Evolutionary conservation across 2,113 vertebrate species (phyloP), one percentile per base, ranked within the genome.

Genomic region (Ophiodon elongatus): DNA sequence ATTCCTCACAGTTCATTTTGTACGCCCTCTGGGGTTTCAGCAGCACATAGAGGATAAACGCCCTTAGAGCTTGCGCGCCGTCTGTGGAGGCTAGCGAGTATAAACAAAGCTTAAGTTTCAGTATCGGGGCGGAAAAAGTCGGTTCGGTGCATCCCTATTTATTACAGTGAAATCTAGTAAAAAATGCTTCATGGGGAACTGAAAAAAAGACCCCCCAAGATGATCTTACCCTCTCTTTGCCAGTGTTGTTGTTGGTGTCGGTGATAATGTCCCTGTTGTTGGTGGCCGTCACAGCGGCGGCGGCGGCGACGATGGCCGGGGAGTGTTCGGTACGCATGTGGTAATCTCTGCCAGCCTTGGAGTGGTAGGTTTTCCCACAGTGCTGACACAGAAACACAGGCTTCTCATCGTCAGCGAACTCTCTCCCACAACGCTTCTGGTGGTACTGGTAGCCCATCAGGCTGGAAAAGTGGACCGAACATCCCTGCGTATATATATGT

Each of bases 401-500:
- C 90, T 96, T 97, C 84, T 97, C 97, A 0, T 95, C 91, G 66
- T 97, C 97, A 0, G 96, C 93, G 1, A 95, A 94, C 33, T 97
- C 96, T 87, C 96, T 96, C 71, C 97, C 97, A 27, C 98, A 98
- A 71, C 97, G 96, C 84, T 97, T 97, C 95, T 97, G 96, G 94
- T 99, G 98, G 93, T 99, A 99, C 94, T 99, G 97, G 94, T 98
- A 99, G 67, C 98, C 97, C 97, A 98, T 98, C 75, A 99, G 95
- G 91, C 97, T 99, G 93, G 97, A 96, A 94, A 99, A 99, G 80
- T 98, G 96, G 7, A 98, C 97, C 80, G 96, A 89, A 2, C 98
- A 99, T 35, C 97, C 97, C 97, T 99, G 74, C 0, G 2, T 68
- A 62, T 72, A 57, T 70, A 62, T 62, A 23, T 97, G 62, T 67